Evolutionary conservation across 1,140 invertebrate species (phyloP).

Genomic region (Ips nitidus): DNA sequence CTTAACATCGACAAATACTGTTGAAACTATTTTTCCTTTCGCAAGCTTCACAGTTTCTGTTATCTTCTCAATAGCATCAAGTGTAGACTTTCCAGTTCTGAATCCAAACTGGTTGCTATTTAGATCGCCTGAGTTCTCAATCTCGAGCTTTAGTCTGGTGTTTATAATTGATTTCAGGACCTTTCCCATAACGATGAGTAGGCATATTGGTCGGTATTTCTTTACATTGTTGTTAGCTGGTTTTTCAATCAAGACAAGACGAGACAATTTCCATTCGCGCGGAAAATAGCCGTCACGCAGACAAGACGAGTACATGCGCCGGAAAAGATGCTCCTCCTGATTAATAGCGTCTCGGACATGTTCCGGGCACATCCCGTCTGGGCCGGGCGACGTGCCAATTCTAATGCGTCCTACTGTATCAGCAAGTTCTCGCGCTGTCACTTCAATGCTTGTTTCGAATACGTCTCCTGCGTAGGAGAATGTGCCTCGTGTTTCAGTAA

Average conservation of each 20-base stretch:
- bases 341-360: neutral
- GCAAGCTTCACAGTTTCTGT: neutral
- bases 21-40: no score
- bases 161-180: neutral
- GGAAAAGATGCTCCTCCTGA: neutral
- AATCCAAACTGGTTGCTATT: neutral
- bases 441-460: no score
- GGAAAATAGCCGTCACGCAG: neutral
- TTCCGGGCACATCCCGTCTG: neutral
- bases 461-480: no score
- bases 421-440: no score
- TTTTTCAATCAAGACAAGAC: neutral
- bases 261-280: neutral
- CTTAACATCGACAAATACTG: no score
- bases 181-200: neutral
- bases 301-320: neutral
- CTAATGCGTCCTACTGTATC: no score
- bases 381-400: no score
- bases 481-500: no score
- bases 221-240: neutral
- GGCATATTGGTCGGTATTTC: neutral
- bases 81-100: neutral
- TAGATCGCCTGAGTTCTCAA: neutral
- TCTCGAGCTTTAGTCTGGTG: neutral
- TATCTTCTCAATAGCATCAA: neutral